Base-by-base conservation (phyloP, 1,140 invertebrate genomes). In the Penaeus chinensis region DNA sequence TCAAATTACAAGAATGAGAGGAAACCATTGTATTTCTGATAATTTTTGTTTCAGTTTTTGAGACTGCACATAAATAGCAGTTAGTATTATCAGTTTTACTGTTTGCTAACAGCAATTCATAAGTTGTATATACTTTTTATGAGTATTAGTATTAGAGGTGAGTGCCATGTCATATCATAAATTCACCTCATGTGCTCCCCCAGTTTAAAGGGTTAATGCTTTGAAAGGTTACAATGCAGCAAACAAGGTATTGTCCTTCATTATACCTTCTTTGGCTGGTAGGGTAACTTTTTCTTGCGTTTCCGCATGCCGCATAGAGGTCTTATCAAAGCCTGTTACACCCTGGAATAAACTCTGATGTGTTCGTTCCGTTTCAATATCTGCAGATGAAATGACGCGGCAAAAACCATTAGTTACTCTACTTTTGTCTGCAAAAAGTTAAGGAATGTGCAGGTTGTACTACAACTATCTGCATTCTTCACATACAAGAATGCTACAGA, bases 201-300 rank as follows among this genome's bases (percentile, higher is more conserved):
- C 54, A 54, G 54, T 54, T 54, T 54, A 54, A 54, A 54, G 54
- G 54, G 54, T 54, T 54, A 54, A 54, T 54, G 54, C 54, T 54
- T 54, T 11, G 8, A 13, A 54, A 54, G 54, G 54, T 54, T 54
- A 54, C 54, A 13, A 54, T 54, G 54, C 54, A 54, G 54, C 54
- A 10, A 74, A 37, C 19, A 65, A 27, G 74, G 62, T 47, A 24
- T 54, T 42, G 77, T 47, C 77, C 27, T 42, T 20, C 47, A 61
- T 88, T 88, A n/a, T 94, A 99, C 97, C 97, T 94, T 97, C 96
- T 95, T 98, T 97, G 92, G 97, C 97, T 74, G 98, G 98, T 90
- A 99, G 94, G 63, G 96, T 95, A 92, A 98, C 97, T 92, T 99
- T 99, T 92, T 98, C 97, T 91, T 96, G 94, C 60, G 97, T 98